These are phyloP conservation scores for Pedionomus torquatus DNA, from an alignment of 2,113 vertebrate genomes.

Conservation along the genomic window DNA sequence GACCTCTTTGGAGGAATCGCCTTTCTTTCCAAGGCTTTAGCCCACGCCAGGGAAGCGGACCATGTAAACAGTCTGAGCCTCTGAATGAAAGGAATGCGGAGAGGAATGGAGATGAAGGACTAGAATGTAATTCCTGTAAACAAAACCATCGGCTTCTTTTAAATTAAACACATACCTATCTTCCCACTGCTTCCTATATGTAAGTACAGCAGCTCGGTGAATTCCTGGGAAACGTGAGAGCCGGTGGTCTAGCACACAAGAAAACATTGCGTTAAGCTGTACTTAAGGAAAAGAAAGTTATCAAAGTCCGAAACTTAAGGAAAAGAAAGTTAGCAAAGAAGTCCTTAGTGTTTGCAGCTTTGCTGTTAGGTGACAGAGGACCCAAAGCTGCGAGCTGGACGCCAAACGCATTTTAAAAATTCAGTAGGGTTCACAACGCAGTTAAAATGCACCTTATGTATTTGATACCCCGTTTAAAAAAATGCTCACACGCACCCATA, in stretches of 20 bases:
- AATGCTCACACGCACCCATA: background rate
- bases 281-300: constrained; percentile 8
- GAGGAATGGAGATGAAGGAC: constrained; percentile 64
- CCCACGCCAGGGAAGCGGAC: constrained; percentile 55
- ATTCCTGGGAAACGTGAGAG: background rate
- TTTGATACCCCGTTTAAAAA: background rate
- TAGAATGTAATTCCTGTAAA: constrained; percentile 54
- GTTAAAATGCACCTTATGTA: background rate
- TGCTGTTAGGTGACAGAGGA: background rate
- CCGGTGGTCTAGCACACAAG: background rate
- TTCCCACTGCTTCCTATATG: background rate
- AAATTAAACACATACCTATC: constrained; percentile 65
- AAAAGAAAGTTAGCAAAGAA: background rate
- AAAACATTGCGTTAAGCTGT: background rate
- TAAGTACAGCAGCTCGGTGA: background rate
- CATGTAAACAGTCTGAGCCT: constrained; percentile 62
- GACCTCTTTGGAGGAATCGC: background rate
- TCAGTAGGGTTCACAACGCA: background rate
- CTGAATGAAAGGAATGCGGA: constrained; percentile 72
- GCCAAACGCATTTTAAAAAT: background rate
- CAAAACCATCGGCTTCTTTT: constrained; percentile 43
- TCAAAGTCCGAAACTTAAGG: background rate
- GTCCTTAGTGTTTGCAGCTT: background rate
- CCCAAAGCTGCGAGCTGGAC: background rate
- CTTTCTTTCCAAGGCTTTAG: constrained; percentile 24